Percentiles rank a stretch among this genome's conserved stretches.
These are phyloP conservation scores for Drosophila imparisetae DNA, from an alignment of 2,888 invertebrate genomes.

Conservation along the genomic window DNA sequence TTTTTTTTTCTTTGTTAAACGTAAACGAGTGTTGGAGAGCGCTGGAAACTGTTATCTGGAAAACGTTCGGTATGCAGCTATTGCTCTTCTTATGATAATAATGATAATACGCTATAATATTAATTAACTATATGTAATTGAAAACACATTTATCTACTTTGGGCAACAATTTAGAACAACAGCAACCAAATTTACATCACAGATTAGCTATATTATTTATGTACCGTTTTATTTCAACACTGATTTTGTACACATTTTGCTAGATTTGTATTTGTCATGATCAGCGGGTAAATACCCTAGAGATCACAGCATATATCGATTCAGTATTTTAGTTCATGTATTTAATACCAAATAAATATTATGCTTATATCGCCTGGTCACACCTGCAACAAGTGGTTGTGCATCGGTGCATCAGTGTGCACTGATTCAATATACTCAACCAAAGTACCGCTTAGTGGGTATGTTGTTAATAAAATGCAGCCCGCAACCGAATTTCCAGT, in stretches of 20 bases:
- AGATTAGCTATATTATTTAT: neutral
- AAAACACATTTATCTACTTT: neutral
- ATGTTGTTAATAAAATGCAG: slow-evolving; percentile 27
- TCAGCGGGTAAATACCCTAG: no score
- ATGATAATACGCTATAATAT: neutral
- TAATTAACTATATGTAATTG: neutral
- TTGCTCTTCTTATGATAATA: neutral
- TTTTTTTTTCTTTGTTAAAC: neutral
- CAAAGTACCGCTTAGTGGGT: neutral
- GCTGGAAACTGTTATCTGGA: neutral
- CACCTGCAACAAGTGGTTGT: neutral
- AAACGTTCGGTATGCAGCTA: neutral
- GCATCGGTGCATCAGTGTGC: neutral
- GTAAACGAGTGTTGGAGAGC: neutral
- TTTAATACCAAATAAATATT: no score
- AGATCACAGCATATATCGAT: no score
- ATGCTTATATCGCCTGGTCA: neutral
- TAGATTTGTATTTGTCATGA: neutral
- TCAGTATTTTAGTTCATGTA: no score
- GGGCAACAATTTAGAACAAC: neutral
- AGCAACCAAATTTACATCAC: neutral
- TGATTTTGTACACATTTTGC: neutral
- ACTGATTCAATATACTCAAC: neutral
- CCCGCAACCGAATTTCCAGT: neutral
- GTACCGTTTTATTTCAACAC: neutral